Evolutionary conservation across 1,140 invertebrate species (phyloP), one percentile per base, ranked within the genome.

Genomic region (Heliothis subflexa): DNA sequence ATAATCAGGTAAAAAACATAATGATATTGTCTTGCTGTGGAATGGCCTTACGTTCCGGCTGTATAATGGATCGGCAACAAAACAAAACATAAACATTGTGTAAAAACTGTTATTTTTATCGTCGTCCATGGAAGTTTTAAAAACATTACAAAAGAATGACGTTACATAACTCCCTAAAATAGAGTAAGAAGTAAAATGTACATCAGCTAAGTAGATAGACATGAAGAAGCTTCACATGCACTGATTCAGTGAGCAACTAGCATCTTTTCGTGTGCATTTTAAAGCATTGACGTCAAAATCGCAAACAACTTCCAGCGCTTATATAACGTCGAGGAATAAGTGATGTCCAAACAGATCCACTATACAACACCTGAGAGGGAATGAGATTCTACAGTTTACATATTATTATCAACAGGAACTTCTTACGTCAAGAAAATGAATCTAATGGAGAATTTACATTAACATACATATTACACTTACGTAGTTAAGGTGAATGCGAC

Each of bases 211-310:
- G 64, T 10, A 25, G 62, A 68, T 76, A 45, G 33, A 55, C 47
- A 45, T 71, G 74, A 72, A 78, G 68, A 66, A 76, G 66, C 81
- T 82, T 82, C 73, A 77, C 57, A 78, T 78, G 72, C 78, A 86
- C 79, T 87, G 86, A 85, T 80, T 86, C 83, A 87, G 78, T 74
- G 47, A 81, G 71, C 71, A 52, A 70, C 71, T 73, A 70, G 80
- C 61, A 77, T 76, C 79, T 79, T 75, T 75, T 68, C 64, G 78
- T 78, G 66, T 87, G 84, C 83, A 87, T 84, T 87, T 86, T 83
- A 83, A 84, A 79, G 84, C 83, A 85, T 81, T 88, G 85, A 88
- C 86, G 86, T 86, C 82, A 86, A 85, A 85, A 78, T 61, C 64
- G 66, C 72, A 70, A 81, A 81, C 74, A 74, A 80, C 70, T 84